phyloP scores from a whole-genome alignment of 2,797 vertebrate species.

The Halcyon smyrnensis region DNA sequence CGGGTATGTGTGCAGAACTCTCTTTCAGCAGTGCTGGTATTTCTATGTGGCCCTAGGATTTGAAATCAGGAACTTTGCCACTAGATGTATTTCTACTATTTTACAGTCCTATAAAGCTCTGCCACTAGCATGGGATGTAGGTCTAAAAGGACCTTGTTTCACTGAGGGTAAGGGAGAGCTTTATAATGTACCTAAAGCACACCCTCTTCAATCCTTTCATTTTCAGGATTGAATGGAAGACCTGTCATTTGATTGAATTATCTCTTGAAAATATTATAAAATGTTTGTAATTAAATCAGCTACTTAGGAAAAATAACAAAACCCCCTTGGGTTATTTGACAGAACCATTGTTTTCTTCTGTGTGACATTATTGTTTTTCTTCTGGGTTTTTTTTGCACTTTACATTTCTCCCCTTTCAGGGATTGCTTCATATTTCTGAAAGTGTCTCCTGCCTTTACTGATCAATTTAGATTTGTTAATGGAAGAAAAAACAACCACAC shows the following conservation, averaged over 20 bases:
- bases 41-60: not conserved
- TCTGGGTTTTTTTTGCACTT: not conserved
- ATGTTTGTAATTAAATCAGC: not conserved
- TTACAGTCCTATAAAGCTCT: not conserved
- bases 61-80: not conserved
- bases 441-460: not conserved
- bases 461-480: not conserved
- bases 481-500: not conserved
- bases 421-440: not conserved
- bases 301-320: not conserved
- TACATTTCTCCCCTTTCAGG: not conserved
- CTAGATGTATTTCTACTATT: not conserved
- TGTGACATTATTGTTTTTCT: not conserved
- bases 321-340: not conserved
- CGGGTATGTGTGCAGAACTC: not conserved
- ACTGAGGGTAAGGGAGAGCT: not conserved
- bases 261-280: not conserved
- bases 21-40: not conserved
- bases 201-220: not conserved
- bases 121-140: not conserved
- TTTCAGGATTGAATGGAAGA: not conserved
- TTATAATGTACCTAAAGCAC: not conserved
- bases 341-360: not conserved
- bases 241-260: not conserved
- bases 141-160: not conserved